A percentile compares a stretch with the other conserved stretches of the same genome.
Conservation (phyloP, 2,113 vertebrate species). For the Petrocephalus zakoni region DNA sequence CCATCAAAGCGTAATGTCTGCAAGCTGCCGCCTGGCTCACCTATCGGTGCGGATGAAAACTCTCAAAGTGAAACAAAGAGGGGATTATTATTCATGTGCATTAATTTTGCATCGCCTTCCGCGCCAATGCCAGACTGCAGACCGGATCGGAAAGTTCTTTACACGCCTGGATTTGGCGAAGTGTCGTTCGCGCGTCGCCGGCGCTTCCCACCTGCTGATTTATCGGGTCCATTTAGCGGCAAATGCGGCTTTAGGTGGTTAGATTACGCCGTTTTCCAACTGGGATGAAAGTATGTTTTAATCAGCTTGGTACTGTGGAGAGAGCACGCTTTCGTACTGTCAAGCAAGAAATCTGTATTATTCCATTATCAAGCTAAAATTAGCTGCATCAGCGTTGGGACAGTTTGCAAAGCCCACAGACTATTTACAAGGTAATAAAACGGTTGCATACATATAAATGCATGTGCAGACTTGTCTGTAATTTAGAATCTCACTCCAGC, state of each 20-base stretch:
- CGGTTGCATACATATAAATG: no score
- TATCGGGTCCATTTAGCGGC: not conserved
- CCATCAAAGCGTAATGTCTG: not conserved
- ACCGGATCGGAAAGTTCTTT: not conserved
- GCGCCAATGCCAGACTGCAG: not conserved
- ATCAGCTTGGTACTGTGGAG: not conserved
- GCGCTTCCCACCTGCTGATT: not conserved
- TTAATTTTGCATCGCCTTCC: slow-evolving; percentile 1
- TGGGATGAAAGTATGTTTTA: not conserved
- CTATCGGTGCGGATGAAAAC: not conserved
- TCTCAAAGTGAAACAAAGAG: not conserved
- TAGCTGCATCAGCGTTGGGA: no score
- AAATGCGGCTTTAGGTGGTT: not conserved
- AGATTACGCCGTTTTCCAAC: not conserved
- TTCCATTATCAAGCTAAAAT: no score
- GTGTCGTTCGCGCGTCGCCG: not conserved
- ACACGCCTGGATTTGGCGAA: not conserved
- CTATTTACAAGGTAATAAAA: no score
- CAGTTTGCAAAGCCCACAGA: no score
- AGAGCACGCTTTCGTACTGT: no score
- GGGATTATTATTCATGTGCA: slow-evolving; percentile 11
- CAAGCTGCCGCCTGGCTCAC: not conserved
- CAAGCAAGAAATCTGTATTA: no score
- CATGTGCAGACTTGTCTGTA: no score
- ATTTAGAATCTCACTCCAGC: no score